Percentiles rank a stretch among this genome's conserved stretches.
phyloP scores from a whole-genome alignment of 2,797 vertebrate species.

The Potorous gilbertii region DNA sequence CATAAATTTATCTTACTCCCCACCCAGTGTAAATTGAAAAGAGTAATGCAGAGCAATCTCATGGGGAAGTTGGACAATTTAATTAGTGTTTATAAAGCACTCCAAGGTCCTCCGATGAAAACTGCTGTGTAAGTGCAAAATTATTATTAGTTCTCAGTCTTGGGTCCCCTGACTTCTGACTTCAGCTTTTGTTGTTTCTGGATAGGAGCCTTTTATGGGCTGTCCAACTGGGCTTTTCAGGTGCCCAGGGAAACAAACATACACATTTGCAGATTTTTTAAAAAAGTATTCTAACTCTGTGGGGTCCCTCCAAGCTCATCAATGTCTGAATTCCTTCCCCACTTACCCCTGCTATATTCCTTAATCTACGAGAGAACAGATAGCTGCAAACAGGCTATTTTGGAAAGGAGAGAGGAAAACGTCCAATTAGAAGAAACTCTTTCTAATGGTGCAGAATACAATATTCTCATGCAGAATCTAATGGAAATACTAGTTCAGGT shows the following conservation, averaged over 20 bases:
- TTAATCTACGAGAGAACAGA: conserved; percentile 62
- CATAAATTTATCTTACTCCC: neutral
- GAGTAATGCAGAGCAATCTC: conserved; percentile 58
- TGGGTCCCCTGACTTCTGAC: conserved; percentile 71
- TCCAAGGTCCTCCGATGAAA: conserved; percentile 59
- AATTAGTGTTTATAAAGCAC: conserved; percentile 76
- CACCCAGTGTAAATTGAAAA: conserved; percentile 58
- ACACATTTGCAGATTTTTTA: conserved; percentile 59
- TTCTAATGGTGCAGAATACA: conserved; percentile 53
- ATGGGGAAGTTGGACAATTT: conserved; percentile 59
- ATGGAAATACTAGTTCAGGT: conserved; percentile 50
- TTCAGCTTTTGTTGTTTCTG: conserved; percentile 63
- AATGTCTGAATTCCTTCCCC: conserved; percentile 65
- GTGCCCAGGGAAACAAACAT: conserved; percentile 28
- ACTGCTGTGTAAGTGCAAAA: conserved; percentile 74
- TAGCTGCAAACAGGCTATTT: conserved; percentile 60
- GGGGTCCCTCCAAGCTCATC: conserved; percentile 57
- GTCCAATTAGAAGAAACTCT: conserved; percentile 64
- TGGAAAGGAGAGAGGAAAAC: conserved; percentile 5
- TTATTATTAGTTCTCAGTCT: conserved; percentile 76
- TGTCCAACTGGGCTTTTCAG: conserved; percentile 42
- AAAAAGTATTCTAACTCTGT: conserved; percentile 64
- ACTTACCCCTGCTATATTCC: conserved; percentile 70
- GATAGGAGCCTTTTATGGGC: conserved; percentile 7
- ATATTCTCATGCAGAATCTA: conserved; percentile 55